Evolutionary conservation across 2,888 invertebrate genomes (phyloP), one percentile per base, ranked within the genome.

Genomic region (Gasteruption jaculator): DNA sequence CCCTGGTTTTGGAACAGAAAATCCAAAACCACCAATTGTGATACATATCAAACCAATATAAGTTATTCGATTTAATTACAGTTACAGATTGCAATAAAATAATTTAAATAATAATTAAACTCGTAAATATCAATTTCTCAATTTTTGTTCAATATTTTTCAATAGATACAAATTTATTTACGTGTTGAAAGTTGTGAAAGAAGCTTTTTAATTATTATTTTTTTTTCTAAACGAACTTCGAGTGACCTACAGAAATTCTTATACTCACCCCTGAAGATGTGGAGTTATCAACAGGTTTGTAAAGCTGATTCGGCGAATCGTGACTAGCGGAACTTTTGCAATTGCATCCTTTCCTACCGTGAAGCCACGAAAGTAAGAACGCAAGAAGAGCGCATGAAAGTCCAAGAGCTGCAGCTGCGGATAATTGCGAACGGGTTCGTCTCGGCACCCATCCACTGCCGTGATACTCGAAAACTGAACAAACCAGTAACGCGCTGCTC

Each of bases 361-460:
- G 68, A 34, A 70, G 57, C 66, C 68, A 68, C 5, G 68, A 66
- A 12, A 70, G 58, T 38, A 68, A 43, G 48, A 70, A 65, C 14
- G 70, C 66, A 29, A 71, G 50, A 26, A 69, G 42, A 34, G 66
- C 68, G 44, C 68, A 69, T n/a, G 61, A 68, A 5, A 71, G 49
- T 8, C 68, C 70, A 6, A 71, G 51, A 20, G 57, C 67, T 20
- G 68, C 67, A 4, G 67, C 63, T 3, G 63, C 67, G 22, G 67
- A 64, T 10, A 85, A 71, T 61, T 84, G 85, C 56, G 83, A 82
- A 67, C 81, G 81, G 54, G 84, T 83, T 71, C 83, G 80, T 66
- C 79, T 80, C 50, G 85, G 82, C 55, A 85, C 82, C 82, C 81
- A 83, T 30, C 69, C 68, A 76, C 79, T 68, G 75, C 82, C 67